phyloP scores from a whole-genome alignment of 2,113 vertebrate species.

The Sebastes fasciatus region DNA sequence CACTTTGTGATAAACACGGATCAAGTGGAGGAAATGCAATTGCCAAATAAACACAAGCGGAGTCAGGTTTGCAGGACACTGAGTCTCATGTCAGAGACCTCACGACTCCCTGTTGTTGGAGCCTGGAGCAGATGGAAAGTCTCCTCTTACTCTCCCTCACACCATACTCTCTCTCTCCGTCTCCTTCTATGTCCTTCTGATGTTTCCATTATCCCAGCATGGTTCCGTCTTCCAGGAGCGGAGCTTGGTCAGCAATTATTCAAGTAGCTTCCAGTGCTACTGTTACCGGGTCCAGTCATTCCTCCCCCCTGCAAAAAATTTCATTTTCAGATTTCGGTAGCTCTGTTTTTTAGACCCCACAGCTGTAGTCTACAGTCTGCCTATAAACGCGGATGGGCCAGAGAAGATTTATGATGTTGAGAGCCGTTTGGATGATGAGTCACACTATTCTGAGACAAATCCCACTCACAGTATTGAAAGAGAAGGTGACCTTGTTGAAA shows the following conservation, averaged over 20 bases:
- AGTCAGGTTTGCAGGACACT: neutral
- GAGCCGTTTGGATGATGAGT: slow-evolving; percentile 5
- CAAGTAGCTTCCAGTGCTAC: slow-evolving; percentile 21
- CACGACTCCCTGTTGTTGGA: slow-evolving; percentile 23
- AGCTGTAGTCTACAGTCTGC: slow-evolving; percentile 17
- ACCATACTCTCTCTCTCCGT: slow-evolving; percentile 46
- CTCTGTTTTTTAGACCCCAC: slow-evolving; percentile 29
- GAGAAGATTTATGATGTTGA: slow-evolving; percentile 42
- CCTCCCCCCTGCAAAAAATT: slow-evolving; percentile 10
- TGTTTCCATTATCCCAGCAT: slow-evolving; percentile 68
- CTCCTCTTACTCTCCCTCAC: slow-evolving; percentile 48
- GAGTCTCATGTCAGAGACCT: slow-evolving; percentile 42
- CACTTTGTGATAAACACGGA: slow-evolving; percentile 34
- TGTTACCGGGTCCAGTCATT: slow-evolving; percentile 25
- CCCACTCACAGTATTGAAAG: slow-evolving; percentile 11
- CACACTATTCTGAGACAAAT: slow-evolving; percentile 33
- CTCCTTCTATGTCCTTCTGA: slow-evolving; percentile 56
- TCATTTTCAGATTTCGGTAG: slow-evolving; percentile 17
- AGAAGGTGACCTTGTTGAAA: slow-evolving; percentile 38
- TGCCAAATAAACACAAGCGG: slow-evolving; percentile 39
- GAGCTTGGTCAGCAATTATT: slow-evolving; percentile 50
- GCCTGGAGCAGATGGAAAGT: slow-evolving; percentile 60
- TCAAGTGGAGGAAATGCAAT: slow-evolving; percentile 30
- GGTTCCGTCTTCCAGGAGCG: slow-evolving; percentile 26
- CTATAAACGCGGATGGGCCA: slow-evolving; percentile 16